phyloP scores from a whole-genome alignment of 23 tunicate genomes.

The Styela plicata region DNA sequence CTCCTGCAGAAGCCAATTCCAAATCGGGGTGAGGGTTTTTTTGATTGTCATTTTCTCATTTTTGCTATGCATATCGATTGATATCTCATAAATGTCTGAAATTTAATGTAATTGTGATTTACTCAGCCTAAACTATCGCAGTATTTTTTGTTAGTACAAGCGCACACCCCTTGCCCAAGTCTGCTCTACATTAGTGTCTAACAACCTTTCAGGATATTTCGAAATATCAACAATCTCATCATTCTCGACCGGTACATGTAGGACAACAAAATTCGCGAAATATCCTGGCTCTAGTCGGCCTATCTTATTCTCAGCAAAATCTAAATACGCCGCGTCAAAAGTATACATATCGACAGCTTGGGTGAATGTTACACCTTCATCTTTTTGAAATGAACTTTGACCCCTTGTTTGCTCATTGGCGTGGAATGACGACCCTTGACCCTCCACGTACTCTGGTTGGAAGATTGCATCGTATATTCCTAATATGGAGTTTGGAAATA shows the following conservation, averaged over 20 bases:
- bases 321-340: constrained; percentile 69
- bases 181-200: constrained; percentile 46
- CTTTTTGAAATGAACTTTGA: constrained; percentile 39
- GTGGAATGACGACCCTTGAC: constrained; percentile 28
- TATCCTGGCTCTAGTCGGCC: constrained; percentile 64
- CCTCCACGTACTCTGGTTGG: constrained; percentile 28
- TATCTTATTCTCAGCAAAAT: constrained; percentile 43
- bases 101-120: no score
- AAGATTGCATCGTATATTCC: constrained; percentile 88
- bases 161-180: constrained; percentile 62
- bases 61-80: no score
- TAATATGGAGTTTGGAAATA: constrained; percentile 57
- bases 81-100: no score
- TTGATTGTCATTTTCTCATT: no score
- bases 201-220: constrained; percentile 44
- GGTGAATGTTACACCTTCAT: constrained; percentile 66
- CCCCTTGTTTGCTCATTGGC: not conserved
- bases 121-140: no score
- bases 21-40: no score
- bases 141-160: not conserved
- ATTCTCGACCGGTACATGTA: constrained; percentile 45
- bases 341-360: constrained; percentile 89
- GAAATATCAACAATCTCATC: constrained; percentile 54
- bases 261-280: constrained; percentile 78
- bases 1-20: no score